Conservation (phyloP, 2,797 vertebrate genomes). For the Epinephelus malabaricus region DNA sequence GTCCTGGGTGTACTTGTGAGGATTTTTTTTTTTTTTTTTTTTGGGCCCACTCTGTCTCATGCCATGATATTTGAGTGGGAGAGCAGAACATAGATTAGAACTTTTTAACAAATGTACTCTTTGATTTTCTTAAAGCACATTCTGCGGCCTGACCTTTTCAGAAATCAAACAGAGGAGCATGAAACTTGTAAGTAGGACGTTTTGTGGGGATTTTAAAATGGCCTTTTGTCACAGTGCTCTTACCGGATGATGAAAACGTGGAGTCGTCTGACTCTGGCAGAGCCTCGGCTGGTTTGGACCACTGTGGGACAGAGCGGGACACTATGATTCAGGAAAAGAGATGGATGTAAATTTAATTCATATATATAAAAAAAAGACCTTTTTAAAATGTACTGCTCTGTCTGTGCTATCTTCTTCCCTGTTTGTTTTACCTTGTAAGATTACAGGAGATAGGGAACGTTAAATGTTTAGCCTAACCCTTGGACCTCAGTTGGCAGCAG, state of each 20-base stretch:
- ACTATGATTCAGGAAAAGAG: slow-evolving; percentile 59
- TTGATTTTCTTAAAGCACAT: slow-evolving; percentile 80
- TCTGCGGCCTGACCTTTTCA: slow-evolving; percentile 73
- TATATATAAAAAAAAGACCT: slow-evolving; percentile 68
- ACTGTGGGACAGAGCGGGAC: slow-evolving; percentile 57
- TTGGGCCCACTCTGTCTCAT: slow-evolving; percentile 84
- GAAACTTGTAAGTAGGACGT: slow-evolving; percentile 41
- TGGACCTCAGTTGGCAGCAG: slow-evolving; percentile 76
- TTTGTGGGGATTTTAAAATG: slow-evolving; percentile 60
- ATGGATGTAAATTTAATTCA: slow-evolving; percentile 85
- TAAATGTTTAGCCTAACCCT: slow-evolving; percentile 69
- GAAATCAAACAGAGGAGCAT: slow-evolving; percentile 53
- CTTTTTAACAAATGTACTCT: slow-evolving; percentile 67
- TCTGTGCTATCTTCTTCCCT: slow-evolving; percentile 77
- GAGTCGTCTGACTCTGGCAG: slow-evolving; percentile 50
- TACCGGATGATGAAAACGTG: slow-evolving; percentile 52
- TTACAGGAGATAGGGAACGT: slow-evolving; percentile 47
- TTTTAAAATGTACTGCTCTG: slow-evolving; percentile 79
- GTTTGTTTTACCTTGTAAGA: slow-evolving; percentile 73
- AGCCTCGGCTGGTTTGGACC: slow-evolving; percentile 58
- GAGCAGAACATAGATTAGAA: slow-evolving; percentile 75
- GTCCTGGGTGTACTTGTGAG: slow-evolving; percentile 89
- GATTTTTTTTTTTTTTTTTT: slow-evolving; percentile 69
- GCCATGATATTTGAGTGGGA: slow-evolving; percentile 80
- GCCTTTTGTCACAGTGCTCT: slow-evolving; percentile 76